Conservation (phyloP, 2,797 vertebrate genomes). For the Helarctos malayanus region DNA sequence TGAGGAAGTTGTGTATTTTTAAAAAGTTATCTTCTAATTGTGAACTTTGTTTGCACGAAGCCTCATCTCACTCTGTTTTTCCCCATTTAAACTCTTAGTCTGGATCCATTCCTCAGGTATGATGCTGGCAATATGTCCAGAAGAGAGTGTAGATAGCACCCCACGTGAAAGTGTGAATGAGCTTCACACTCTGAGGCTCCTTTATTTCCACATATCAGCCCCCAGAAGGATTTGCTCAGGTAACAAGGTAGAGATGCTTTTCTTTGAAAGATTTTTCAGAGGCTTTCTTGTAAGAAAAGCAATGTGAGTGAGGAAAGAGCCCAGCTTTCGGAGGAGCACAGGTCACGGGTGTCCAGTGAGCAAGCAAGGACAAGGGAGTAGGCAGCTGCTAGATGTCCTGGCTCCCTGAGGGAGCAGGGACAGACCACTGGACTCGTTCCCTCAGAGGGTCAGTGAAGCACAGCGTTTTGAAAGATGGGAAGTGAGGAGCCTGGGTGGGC, state of each 20-base stretch:
- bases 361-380: neutral
- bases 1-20: neutral
- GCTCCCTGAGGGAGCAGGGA: neutral
- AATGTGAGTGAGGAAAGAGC: neutral
- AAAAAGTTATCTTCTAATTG: neutral
- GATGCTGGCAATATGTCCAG: rapidly evolving
- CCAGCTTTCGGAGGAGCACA: neutral
- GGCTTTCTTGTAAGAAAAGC: neutral
- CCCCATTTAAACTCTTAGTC: neutral
- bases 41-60: neutral
- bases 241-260: neutral
- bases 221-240: neutral
- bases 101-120: neutral
- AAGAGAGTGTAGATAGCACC: neutral
- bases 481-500: neutral
- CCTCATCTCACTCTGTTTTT: neutral
- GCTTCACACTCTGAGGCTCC: neutral
- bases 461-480: neutral
- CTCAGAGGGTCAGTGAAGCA: rapidly evolving
- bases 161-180: neutral
- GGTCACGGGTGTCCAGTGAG: neutral
- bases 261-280: neutral
- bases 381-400: no score
- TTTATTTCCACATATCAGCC: neutral
- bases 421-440: neutral